These are phyloP conservation scores for Hylaeus volcanicus DNA, from an alignment of 1,140 invertebrate genomes.

Conservation along the genomic window DNA sequence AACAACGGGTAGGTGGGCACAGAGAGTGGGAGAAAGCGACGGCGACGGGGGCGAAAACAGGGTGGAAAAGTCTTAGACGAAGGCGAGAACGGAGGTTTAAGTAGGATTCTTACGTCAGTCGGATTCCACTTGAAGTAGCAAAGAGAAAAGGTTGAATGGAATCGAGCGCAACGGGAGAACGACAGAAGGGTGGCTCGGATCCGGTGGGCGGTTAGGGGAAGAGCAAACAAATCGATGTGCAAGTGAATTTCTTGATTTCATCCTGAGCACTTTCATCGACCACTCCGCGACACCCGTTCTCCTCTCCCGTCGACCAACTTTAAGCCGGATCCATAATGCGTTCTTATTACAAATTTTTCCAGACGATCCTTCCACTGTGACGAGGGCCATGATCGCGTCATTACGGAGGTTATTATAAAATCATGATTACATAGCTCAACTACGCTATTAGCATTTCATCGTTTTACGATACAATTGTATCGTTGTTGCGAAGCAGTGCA, in stretches of 20 bases:
- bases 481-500: no score
- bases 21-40: not conserved
- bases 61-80: constrained; percentile 27
- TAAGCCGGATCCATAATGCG: constrained; percentile 38
- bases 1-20: constrained; percentile 26
- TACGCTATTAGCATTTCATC: not conserved
- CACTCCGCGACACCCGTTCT: constrained; percentile 33
- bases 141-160: constrained; percentile 63
- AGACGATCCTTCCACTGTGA: not conserved
- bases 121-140: constrained; percentile 67
- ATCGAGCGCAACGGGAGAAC: constrained; percentile 58
- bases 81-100: constrained; percentile 61
- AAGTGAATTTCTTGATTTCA: constrained; percentile 74
- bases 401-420: not conserved
- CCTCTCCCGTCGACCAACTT: constrained; percentile 34
- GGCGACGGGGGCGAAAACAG: constrained; percentile 18
- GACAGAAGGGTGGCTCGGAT: constrained; percentile 47
- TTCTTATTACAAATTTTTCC: constrained; percentile 13
- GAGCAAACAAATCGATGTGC: constrained; percentile 76
- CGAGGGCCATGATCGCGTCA: not conserved
- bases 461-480: no score
- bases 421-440: not conserved
- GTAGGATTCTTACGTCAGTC: constrained; percentile 70
- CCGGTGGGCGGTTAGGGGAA: constrained; percentile 53
- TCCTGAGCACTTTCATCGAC: constrained; percentile 56